phyloP scores from a whole-genome alignment of 2,797 vertebrate species.

The Poecilia gillii region DNA sequence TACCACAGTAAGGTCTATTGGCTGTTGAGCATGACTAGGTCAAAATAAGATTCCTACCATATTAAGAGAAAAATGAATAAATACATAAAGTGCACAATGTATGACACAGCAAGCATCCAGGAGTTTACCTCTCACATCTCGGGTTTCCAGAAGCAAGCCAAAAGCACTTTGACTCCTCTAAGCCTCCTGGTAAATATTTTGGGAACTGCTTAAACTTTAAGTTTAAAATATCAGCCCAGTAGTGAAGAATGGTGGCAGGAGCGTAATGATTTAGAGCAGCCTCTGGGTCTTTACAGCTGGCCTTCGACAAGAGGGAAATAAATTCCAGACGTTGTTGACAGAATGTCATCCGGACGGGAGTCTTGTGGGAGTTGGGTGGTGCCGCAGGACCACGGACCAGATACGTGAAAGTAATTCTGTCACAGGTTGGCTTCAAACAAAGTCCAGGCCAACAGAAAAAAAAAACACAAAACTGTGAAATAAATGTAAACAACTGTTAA shows the following conservation, averaged over 20 bases:
- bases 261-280: constrained; percentile 5
- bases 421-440: background rate
- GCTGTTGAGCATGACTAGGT: background rate
- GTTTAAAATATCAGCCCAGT: background rate
- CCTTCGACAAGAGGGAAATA: background rate
- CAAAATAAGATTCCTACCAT: background rate
- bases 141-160: background rate
- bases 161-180: background rate
- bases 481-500: too few species aligned
- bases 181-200: background rate
- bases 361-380: background rate
- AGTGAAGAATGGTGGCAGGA: background rate
- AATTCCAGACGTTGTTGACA: constrained; percentile 4
- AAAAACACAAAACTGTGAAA: background rate
- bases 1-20: background rate
- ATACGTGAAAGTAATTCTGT: background rate
- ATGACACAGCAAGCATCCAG: background rate
- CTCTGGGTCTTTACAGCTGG: background rate
- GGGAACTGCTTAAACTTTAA: constrained; percentile 4
- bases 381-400: background rate
- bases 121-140: background rate
- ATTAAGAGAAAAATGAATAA: background rate
- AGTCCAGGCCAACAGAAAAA: background rate
- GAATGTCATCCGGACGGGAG: background rate
- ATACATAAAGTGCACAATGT: background rate